Conservation (phyloP, 92 coral and sea anemone species). For the Epizoanthus ramosus region DNA sequence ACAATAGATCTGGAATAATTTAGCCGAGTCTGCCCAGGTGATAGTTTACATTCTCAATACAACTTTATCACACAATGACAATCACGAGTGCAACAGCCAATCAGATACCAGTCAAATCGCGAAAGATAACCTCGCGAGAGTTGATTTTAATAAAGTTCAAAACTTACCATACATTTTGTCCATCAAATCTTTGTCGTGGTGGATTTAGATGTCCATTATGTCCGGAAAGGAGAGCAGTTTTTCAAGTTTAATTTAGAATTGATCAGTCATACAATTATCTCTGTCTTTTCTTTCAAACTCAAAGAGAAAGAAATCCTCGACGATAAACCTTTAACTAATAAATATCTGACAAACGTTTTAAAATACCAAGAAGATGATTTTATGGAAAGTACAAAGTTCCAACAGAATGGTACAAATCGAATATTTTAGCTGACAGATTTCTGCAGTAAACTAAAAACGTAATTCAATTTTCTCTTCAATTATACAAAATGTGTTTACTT, state of each 20-base stretch:
- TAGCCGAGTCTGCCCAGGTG: not conserved
- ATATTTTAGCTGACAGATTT: constrained; percentile 9
- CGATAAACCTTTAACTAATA: not conserved
- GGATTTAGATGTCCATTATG: not conserved
- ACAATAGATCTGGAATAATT: constrained; percentile 16
- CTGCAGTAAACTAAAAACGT: not conserved
- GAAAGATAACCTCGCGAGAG: not conserved
- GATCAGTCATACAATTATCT: not conserved
- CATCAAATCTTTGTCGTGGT: constrained; percentile 29
- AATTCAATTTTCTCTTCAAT: constrained; percentile 14
- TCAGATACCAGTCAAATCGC: constrained; percentile 11
- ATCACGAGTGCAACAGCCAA: constrained; percentile 15
- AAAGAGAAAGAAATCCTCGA: not conserved
- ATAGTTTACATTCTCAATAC: constrained; percentile 28
- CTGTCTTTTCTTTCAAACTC: not conserved
- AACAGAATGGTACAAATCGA: not conserved
- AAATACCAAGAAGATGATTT: not conserved
- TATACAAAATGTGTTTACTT: constrained; percentile 14
- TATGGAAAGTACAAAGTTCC: not conserved
- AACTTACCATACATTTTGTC: constrained; percentile 7
- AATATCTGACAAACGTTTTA: constrained; percentile 12
- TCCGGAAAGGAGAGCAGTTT: constrained; percentile 24
- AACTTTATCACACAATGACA: constrained; percentile 24
- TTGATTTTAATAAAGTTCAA: constrained; percentile 28
- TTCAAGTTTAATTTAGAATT: constrained; percentile 29